phyloP scores from a whole-genome alignment of 2,797 vertebrate genomes.

The Channallabes apus region DNA sequence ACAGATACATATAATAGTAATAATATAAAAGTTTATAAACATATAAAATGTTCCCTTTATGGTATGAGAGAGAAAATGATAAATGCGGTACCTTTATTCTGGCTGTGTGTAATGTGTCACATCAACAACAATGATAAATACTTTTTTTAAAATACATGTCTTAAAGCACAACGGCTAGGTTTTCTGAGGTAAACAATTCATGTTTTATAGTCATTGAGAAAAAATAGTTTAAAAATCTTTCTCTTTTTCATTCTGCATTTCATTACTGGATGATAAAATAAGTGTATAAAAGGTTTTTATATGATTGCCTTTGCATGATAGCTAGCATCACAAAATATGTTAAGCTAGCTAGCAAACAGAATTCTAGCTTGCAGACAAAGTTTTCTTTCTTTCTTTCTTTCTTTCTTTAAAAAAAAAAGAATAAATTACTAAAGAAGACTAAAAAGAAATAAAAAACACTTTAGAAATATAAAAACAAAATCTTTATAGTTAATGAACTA shows the following conservation, averaged over 20 bases:
- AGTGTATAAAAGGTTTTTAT: background rate
- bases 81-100: background rate
- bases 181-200: background rate
- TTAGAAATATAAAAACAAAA: background rate
- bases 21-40: background rate
- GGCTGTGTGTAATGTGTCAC: background rate
- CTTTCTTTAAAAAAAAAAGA: background rate
- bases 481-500: background rate
- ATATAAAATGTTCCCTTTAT: background rate
- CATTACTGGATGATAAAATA: background rate
- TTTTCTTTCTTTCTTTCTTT: too few relatives aligned
- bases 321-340: background rate
- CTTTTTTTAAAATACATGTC: background rate
- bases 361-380: background rate
- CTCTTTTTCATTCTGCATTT: background rate
- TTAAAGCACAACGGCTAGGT: background rate
- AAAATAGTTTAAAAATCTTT: too few relatives aligned
- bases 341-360: conserved; percentile 12
- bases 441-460: background rate
- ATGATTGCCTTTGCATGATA: background rate
- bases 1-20: background rate
- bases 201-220: background rate
- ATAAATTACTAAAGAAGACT: too few relatives aligned
- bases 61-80: background rate
- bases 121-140: background rate